These are phyloP conservation scores for Acropora tenuis DNA, from an alignment of 64 coral and sea anemone species.

Conservation along the genomic window DNA sequence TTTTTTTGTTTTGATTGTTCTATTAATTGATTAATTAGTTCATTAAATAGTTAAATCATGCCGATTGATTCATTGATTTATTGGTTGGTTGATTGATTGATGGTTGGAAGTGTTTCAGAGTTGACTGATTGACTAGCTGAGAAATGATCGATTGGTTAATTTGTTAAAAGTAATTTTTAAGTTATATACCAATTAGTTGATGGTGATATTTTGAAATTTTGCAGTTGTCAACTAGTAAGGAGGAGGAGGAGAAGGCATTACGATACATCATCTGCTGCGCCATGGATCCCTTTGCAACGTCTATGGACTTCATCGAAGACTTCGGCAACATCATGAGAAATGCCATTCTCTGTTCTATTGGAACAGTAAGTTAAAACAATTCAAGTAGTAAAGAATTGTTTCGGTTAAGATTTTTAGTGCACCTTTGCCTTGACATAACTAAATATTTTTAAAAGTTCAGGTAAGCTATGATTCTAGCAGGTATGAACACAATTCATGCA, in stretches of 20 bases:
- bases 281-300: constrained; percentile 64
- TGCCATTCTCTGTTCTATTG: constrained; percentile 54
- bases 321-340: constrained; percentile 57
- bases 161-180: neutral
- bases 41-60: neutral
- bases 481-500: no score
- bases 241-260: constrained; percentile 34
- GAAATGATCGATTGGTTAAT: neutral
- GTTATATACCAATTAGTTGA: constrained; percentile 9
- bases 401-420: neutral
- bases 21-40: constrained; percentile 5
- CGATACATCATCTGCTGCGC: constrained; percentile 61
- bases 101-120: neutral
- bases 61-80: neutral
- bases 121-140: constrained; percentile 1
- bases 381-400: constrained; percentile 2
- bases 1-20: neutral
- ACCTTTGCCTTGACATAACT: neutral
- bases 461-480: no score
- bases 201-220: constrained; percentile 20
- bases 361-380: constrained; percentile 56
- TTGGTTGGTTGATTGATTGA: neutral
- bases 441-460: no score
- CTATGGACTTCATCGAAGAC: constrained; percentile 48
- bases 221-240: constrained; percentile 9